phyloP scores from a whole-genome alignment of 2,113 vertebrate genomes.

The Vidua chalybeata region DNA sequence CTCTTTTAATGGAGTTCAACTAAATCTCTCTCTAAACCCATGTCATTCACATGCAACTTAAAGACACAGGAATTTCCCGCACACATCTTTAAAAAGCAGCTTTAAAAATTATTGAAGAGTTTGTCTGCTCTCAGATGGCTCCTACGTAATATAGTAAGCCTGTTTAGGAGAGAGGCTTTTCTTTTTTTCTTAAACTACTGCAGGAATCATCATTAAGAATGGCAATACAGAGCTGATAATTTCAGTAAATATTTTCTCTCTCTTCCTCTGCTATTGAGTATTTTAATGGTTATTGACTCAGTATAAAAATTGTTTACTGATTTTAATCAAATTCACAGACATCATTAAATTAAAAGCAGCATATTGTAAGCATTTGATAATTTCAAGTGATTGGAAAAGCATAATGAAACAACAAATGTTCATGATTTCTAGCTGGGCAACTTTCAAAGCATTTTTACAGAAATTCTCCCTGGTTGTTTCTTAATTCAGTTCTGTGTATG shows the following conservation, averaged over 20 bases:
- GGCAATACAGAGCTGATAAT: background rate
- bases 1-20: background rate
- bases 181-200: background rate
- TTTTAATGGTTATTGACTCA: background rate
- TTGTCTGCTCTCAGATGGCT: background rate
- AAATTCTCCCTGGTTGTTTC: background rate
- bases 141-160: background rate
- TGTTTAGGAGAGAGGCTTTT: background rate
- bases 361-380: background rate
- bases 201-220: background rate
- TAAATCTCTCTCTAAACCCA: background rate
- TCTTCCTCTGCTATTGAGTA: background rate
- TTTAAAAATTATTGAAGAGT: background rate
- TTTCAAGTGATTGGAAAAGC: background rate
- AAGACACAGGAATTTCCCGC: background rate
- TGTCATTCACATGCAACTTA: background rate
- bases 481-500: background rate
- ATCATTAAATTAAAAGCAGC: constrained; percentile 30
- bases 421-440: background rate
- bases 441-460: background rate
- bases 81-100: background rate
- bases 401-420: background rate
- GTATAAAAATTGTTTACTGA: background rate
- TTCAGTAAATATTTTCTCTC: background rate
- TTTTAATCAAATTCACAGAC: background rate